Percentiles rank a stretch among this genome's conserved stretches.
Conservation (phyloP, 2,797 vertebrate genomes). For the Esox masquinongy region DNA sequence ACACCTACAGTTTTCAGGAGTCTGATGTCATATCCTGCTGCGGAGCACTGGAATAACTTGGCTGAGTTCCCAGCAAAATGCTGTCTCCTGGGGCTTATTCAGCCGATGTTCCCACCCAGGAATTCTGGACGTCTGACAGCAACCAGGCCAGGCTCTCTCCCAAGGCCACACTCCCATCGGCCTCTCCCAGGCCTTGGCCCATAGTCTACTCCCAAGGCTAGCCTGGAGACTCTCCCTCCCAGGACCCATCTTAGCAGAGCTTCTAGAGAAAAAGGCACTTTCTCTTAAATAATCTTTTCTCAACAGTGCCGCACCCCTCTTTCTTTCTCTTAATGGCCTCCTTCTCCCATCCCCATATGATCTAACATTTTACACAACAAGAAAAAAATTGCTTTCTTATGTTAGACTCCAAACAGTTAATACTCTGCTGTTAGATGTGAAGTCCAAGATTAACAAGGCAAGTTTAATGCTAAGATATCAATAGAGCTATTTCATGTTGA, state of each 20-base stretch:
- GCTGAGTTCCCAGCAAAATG: conserved; percentile 62
- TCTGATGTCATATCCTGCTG: conserved; percentile 73
- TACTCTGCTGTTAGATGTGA: conserved; percentile 54
- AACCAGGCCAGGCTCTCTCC: conserved; percentile 74
- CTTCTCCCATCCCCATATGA: conserved; percentile 44
- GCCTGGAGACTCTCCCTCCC: conserved; percentile 27
- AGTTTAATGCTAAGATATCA: conserved; percentile 35
- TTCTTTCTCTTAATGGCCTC: conserved; percentile 44
- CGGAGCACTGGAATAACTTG: conserved; percentile 63
- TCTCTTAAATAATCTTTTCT: conserved; percentile 57
- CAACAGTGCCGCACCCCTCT: conserved; percentile 48
- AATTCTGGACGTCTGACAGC: conserved; percentile 79
- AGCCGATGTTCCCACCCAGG: conserved; percentile 77
- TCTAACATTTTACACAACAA: conserved; percentile 25
- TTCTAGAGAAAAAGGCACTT: conserved; percentile 42
- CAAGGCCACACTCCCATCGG: conserved; percentile 68
- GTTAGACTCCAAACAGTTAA: conserved; percentile 50
- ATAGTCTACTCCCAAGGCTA: neutral
- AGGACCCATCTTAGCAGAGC: conserved; percentile 53
- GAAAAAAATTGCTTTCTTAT: neutral
- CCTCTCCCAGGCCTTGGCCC: conserved; percentile 37
- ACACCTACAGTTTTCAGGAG: conserved; percentile 60
- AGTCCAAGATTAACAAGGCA: conserved; percentile 54
- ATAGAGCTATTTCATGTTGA: conserved; percentile 63
- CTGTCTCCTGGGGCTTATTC: conserved; percentile 73